These are phyloP conservation scores for Drosophila kokeensis DNA, from an alignment of 2,888 invertebrate genomes.

Conservation along the genomic window DNA sequence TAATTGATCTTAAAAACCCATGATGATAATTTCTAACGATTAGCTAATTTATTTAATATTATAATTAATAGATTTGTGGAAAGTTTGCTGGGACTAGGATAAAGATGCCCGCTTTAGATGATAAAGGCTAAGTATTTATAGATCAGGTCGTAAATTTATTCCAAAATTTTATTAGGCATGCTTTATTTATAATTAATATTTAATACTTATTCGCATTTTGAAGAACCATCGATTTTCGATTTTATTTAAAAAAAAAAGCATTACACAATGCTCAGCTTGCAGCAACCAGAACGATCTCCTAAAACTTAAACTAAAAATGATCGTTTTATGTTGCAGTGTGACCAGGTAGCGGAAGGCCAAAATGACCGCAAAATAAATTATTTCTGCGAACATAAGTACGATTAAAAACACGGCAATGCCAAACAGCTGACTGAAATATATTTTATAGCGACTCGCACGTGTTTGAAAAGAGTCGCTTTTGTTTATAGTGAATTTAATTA, in stretches of 20 bases:
- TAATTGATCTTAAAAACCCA: background rate
- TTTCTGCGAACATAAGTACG: background rate
- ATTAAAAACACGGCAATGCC: slow-evolving; percentile 1
- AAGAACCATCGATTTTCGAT: too few species aligned
- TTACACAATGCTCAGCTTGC: background rate
- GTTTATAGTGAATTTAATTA: slow-evolving; percentile 11
- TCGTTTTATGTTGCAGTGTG: background rate
- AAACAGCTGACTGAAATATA: slow-evolving; percentile 26
- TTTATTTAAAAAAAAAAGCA: too few species aligned
- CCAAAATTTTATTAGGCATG: too few species aligned
- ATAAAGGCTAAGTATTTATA: background rate
- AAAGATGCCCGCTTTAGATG: background rate
- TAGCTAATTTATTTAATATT: background rate
- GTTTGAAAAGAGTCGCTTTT: slow-evolving; percentile 23
- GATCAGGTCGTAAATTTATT: too few species aligned
- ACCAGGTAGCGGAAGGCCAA: background rate
- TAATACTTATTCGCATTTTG: too few species aligned
- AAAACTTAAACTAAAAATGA: background rate
- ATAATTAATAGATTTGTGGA: background rate
- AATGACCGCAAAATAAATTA: background rate
- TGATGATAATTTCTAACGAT: background rate
- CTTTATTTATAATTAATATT: too few species aligned
- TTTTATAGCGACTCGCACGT: slow-evolving; percentile 36
- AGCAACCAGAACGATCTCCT: background rate
- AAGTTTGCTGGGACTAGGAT: background rate